Percentiles rank a stretch among this genome's conserved stretches.
phyloP scores from a whole-genome alignment of 2,888 invertebrate species.

The Papilio demoleus region DNA sequence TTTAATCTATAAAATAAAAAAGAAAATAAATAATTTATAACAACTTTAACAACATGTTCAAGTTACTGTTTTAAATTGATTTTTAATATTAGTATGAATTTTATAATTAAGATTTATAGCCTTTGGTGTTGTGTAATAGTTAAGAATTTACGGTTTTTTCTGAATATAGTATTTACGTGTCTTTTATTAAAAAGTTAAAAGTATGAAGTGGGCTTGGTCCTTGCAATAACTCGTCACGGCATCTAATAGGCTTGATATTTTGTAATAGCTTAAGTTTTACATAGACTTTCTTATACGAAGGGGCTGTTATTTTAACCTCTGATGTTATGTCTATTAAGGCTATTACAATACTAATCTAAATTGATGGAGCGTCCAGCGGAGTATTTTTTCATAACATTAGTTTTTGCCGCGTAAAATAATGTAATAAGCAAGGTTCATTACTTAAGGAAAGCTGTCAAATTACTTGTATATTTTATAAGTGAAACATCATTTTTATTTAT shows the following conservation, averaged over 20 bases:
- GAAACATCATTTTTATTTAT: conserved; percentile 27
- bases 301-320: conserved; percentile 57
- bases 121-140: too few species aligned
- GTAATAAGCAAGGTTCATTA: conserved; percentile 77
- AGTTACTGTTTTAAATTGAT: too few species aligned
- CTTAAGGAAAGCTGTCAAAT: conserved; percentile 70
- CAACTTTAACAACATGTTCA: too few species aligned
- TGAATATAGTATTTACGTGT: too few species aligned
- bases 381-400: conserved; percentile 79
- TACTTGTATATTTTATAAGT: conserved; percentile 51
- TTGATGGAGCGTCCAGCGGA: conserved; percentile 81
- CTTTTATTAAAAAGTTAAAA: too few species aligned
- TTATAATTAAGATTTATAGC: too few species aligned
- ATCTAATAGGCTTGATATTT: conserved; percentile 80
- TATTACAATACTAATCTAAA: conserved; percentile 81
- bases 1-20: neutral
- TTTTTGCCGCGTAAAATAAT: conserved; percentile 81
- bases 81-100: too few species aligned
- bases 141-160: too few species aligned
- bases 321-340: conserved; percentile 59
- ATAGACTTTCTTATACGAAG: conserved; percentile 73
- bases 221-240: conserved; percentile 61
- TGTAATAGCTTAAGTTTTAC: conserved; percentile 78
- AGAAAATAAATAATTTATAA: neutral
- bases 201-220: conserved; percentile 57